Evolutionary conservation across 1,140 invertebrate species (phyloP).

Genomic region (Bombus impatiens): DNA sequence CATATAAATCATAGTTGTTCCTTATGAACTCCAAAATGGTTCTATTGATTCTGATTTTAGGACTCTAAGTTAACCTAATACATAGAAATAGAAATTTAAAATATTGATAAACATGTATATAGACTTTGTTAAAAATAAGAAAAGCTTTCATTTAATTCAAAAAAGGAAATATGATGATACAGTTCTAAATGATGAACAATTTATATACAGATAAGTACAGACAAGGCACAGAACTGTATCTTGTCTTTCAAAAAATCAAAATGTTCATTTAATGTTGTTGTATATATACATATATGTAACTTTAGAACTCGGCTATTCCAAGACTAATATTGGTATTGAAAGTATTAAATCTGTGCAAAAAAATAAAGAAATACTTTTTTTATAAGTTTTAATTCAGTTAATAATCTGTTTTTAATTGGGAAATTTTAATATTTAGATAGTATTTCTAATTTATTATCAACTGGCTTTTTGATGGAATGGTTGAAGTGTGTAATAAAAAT

Average conservation of each 20-base stretch:
- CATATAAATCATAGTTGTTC: background rate
- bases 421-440: background rate
- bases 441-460: background rate
- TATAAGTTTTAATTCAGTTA: background rate
- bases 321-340: background rate
- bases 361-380: background rate
- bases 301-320: background rate
- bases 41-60: background rate
- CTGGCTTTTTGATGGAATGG: background rate
- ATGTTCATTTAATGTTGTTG: background rate
- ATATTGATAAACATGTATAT: background rate
- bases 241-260: background rate
- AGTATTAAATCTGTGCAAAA: background rate
- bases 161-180: background rate
- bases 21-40: background rate
- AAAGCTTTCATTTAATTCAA: background rate
- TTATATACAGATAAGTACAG: background rate
- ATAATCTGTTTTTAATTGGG: background rate
- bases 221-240: too few species aligned
- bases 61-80: background rate
- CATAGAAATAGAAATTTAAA: background rate
- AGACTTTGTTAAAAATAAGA: background rate
- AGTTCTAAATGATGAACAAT: background rate
- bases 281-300: background rate
- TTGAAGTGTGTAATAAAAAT: background rate